Base-by-base conservation (phyloP, 2,797 vertebrate genomes). In the Siniperca undulata region DNA sequence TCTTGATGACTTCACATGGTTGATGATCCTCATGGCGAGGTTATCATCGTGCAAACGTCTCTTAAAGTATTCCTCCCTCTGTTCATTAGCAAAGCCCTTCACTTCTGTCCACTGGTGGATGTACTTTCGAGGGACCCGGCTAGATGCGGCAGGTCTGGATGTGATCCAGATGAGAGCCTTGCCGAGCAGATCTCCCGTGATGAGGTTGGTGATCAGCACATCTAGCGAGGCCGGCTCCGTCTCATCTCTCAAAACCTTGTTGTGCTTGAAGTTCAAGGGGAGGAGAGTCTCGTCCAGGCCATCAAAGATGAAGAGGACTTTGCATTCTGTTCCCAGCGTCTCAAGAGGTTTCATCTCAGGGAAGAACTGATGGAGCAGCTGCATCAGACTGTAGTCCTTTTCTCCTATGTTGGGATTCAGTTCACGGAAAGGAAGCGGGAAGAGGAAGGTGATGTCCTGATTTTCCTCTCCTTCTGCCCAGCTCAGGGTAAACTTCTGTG, bases 61-160 rank as follows among this genome's bases (percentile, higher is more conserved):
- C 78, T 27, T 86, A n/a, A 93, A 92, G 71, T 93, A 93, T 40
- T 91, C 82, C 34, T 91, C 89, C 62, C 80, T 87, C 66, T 89
- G 87, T 53, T 67, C 24, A 5, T 62, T 69, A 36, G 46, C 61
- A 17, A 93, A 93, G 12, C 92, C 92, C 22, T 66, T 82, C 5
- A 93, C 82, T 50, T 91, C 91, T 0, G 91, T 92, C 80, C 84
- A 77, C 12, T 44, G 83, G 27, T 92, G 55, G 3, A 92, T 58
- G 62, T 69, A 20, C 24, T 79, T 66, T 16, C 58, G 55, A 13
- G 82, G 84, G 38, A 92, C 86, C 2, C 14, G 74, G 27, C 52
- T 70, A 19, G 67, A 66, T 14, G 92, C 91, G 0, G 81, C 86
- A 6, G 92, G 92, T 70, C 76, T 82, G 24, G 86, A 90, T 0